A percentile compares a stretch with the other conserved stretches of the same genome.
These are phyloP conservation scores for Drosophila triauraria DNA, from an alignment of 1,140 invertebrate genomes.

Conservation along the genomic window DNA sequence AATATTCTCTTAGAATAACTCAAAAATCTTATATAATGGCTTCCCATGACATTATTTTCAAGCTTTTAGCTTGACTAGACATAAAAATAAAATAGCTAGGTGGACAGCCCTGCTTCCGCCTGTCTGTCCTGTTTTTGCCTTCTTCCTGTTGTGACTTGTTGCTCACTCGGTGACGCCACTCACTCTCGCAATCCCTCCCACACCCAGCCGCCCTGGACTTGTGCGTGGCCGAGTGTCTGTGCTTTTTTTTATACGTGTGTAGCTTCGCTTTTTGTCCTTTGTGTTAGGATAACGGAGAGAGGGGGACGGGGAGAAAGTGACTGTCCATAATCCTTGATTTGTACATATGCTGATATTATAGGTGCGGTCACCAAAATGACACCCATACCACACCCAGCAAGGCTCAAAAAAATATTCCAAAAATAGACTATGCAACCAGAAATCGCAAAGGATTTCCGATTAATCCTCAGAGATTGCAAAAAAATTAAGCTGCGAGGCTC, in stretches of 20 bases:
- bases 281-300: not conserved
- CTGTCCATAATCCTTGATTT: constrained; percentile 4
- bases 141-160: constrained; percentile 48
- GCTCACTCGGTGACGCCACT: constrained; percentile 39
- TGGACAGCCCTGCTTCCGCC: not conserved
- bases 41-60: no score
- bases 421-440: not conserved
- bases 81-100: not conserved
- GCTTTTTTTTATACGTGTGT: not conserved
- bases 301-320: not conserved
- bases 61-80: not conserved
- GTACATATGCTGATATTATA: constrained; percentile 9
- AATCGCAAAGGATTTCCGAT: not conserved
- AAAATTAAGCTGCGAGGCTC: not conserved
- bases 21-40: no score
- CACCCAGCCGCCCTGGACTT: not conserved
- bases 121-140: constrained; percentile 2
- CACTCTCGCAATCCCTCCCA: not conserved
- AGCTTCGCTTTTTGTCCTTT: not conserved
- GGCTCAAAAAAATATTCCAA: not conserved
- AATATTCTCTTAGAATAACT: not conserved
- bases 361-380: constrained; percentile 7
- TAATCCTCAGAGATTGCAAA: not conserved
- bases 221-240: constrained; percentile 3
- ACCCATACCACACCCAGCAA: not conserved